phyloP scores from a whole-genome alignment of 2,888 invertebrate species.

The Metellina segmentata region DNA sequence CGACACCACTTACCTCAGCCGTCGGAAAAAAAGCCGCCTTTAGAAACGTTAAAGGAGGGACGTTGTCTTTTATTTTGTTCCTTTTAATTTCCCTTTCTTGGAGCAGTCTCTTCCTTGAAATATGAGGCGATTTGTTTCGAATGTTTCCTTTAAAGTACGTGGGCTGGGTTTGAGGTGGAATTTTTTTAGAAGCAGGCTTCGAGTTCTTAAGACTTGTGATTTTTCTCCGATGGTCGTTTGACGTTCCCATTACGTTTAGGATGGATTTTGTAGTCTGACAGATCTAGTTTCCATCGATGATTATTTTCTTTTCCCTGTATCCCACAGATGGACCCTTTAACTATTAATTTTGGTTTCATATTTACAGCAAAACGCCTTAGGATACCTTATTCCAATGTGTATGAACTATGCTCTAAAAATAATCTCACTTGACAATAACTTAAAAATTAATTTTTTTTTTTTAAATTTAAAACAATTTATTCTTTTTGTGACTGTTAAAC shows the following conservation, averaged over 20 bases:
- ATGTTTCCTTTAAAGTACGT: slow-evolving; percentile 25
- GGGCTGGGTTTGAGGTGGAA: slow-evolving; percentile 4
- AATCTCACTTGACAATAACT: too few relatives aligned
- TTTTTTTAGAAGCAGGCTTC: neutral
- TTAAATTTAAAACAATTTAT: too few relatives aligned
- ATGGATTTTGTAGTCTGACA: neutral
- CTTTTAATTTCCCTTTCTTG: slow-evolving; percentile 26
- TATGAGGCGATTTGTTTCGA: slow-evolving; percentile 53
- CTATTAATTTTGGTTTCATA: too few relatives aligned
- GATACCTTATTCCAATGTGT: too few relatives aligned
- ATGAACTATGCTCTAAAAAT: too few relatives aligned
- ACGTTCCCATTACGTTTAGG: neutral
- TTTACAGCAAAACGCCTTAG: too few relatives aligned
- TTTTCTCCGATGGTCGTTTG: slow-evolving; percentile 1
- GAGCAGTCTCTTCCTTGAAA: slow-evolving; percentile 20
- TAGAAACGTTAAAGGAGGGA: slow-evolving; percentile 27
- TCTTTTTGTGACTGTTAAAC: too few relatives aligned
- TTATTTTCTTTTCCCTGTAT: neutral
- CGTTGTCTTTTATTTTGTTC: slow-evolving; percentile 19
- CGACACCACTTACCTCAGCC: slow-evolving; percentile 28
- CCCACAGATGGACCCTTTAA: neutral
- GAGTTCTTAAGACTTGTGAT: neutral
- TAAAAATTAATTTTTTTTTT: too few relatives aligned
- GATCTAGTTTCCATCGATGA: neutral
- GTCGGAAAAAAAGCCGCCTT: slow-evolving; percentile 35